Base-by-base conservation (phyloP, 2,888 invertebrate species). In the Eupithecia centaureata region DNA sequence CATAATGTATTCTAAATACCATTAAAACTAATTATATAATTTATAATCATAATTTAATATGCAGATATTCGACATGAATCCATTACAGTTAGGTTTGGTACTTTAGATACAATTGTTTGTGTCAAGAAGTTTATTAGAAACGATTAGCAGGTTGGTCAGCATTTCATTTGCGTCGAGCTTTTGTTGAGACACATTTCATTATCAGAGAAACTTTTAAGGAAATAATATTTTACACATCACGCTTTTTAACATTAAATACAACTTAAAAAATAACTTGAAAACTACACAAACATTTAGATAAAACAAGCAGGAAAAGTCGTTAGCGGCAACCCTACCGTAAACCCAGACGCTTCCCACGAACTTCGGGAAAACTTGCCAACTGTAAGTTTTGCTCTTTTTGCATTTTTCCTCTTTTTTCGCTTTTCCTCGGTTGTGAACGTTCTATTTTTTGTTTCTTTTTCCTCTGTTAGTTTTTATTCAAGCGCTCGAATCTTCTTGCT, bases 341-440 rank as follows among this genome's bases (percentile, higher is more conserved):
- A 76, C 77, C 74, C 80, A 80, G 80, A 79, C 83, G 80, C 78
- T 79, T 77, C 79, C 63, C 69, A 68, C 75, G 73, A 88, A 88
- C 86, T 89, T 85, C 77, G 80, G 82, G 90, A 87, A 91, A 93
- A 92, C 90, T 92, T 89, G 88, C 86, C 88, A 91, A 91, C 86
- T 88, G 80, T 84, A 86, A 78, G 82, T 89, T 86, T 86, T 89
- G 82, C 87, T 91, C 90, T 81, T 88, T 89, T 91, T 91, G 85
- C 88, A 89, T 92, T 92, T 92, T 92, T 91, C n/a, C 86, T 81
- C 79, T 60, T 42, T 60, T 60, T 60, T 60, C 12, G 18, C 42
- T 47, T 60, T 62, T 64, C 68, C 68, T 54, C 65, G 54, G 22
- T 18, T 33, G 42, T 85, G 77, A 81, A 79, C 83, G 80, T 77